These are phyloP conservation scores for Dasysyrphus tricinctus DNA, from an alignment of 2,888 invertebrate genomes.

Conservation along the genomic window DNA sequence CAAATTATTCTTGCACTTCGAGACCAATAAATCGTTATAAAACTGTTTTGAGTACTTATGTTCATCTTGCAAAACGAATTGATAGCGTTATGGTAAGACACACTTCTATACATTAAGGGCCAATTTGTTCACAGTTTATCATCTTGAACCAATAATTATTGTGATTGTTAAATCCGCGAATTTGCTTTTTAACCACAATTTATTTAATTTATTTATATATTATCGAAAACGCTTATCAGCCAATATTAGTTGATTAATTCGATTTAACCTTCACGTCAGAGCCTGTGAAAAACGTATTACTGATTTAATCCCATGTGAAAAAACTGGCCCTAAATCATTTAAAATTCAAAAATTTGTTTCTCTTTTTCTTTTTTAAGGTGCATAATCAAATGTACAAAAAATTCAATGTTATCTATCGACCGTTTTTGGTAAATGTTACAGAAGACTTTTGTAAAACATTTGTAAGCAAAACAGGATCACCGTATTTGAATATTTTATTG, in stretches of 20 bases:
- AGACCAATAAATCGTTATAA: conserved; percentile 15
- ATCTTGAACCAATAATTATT: no score
- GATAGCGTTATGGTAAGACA: neutral
- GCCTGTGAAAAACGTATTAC: no score
- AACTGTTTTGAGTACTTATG: neutral
- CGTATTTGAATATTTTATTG: conserved; percentile 15
- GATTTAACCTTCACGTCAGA: no score
- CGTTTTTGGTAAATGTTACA: conserved; percentile 4
- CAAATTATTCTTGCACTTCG: neutral
- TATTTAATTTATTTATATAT: no score
- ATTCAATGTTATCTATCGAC: conserved; percentile 10
- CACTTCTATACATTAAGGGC: no score
- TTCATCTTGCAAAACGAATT: neutral
- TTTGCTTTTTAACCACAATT: no score
- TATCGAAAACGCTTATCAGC: no score
- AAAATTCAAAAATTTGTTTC: neutral
- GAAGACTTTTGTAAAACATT: neutral
- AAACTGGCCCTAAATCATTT: no score
- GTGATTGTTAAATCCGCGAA: no score
- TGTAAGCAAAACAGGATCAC: neutral
- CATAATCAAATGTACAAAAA: conserved; percentile 1
- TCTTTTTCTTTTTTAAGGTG: neutral
- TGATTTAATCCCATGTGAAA: no score
- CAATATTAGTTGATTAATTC: no score
- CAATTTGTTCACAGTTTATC: no score